Percentiles rank a stretch among this genome's conserved stretches.
These are phyloP conservation scores for Aphelenchoides avenae DNA, from an alignment of 1,140 invertebrate species.

Conservation along the genomic window DNA sequence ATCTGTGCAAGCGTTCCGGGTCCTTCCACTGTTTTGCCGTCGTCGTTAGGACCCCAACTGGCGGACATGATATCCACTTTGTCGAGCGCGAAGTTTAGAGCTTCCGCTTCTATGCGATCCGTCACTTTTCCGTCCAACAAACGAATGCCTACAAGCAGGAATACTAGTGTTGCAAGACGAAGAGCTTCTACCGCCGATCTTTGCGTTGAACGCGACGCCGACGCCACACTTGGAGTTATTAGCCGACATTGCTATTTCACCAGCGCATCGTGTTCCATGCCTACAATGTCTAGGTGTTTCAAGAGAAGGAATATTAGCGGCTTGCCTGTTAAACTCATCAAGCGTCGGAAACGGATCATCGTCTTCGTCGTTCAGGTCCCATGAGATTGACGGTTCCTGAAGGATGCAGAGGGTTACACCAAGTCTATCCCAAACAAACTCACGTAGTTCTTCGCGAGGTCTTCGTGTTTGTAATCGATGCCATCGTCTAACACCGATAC, in stretches of 20 bases:
- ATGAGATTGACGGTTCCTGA: conserved; percentile 61
- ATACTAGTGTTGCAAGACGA: too few species aligned
- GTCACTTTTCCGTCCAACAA: conserved; percentile 81
- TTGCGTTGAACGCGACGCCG: conserved; percentile 85
- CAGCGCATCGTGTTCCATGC: conserved; percentile 65
- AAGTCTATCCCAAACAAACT: conserved; percentile 27
- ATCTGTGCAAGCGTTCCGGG: conserved; percentile 86
- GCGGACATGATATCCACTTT: conserved; percentile 97
- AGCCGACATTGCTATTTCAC: conserved; percentile 75
- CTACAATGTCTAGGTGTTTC: too few species aligned
- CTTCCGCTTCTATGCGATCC: conserved; percentile 90
- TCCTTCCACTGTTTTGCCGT: conserved; percentile 94
- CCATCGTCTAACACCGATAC: conserved; percentile 65
- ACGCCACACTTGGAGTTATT: conserved; percentile 92
- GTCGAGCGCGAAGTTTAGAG: conserved; percentile 85
- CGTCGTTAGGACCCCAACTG: conserved; percentile 87
- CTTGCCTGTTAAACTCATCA: conserved; percentile 60
- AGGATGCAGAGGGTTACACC: too few species aligned
- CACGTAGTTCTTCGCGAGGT: conserved; percentile 60
- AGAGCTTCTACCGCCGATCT: conserved; percentile 71
- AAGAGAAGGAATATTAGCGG: too few species aligned
- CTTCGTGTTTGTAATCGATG: conserved; percentile 55
- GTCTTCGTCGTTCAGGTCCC: conserved; percentile 61
- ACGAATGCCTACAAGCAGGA: conserved; percentile 66
- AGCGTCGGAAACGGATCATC: conserved; percentile 62